Evolutionary conservation across 1,140 invertebrate species (phyloP).

Genomic region (Ditylenchus dipsaci): DNA sequence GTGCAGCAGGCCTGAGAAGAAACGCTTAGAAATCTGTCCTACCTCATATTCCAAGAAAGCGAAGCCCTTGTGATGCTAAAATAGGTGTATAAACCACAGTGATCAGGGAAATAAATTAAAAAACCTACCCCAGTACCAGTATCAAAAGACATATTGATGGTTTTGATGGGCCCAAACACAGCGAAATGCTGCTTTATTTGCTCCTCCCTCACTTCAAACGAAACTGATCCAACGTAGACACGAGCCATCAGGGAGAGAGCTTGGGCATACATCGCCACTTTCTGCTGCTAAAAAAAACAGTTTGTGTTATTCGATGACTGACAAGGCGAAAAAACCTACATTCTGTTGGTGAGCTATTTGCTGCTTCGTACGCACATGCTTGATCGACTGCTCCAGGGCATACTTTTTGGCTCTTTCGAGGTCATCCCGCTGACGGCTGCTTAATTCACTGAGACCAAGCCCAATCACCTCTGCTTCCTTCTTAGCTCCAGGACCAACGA

Average conservation of each 20-base stretch:
- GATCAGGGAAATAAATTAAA: not conserved
- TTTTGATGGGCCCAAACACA: slow-evolving; percentile 97
- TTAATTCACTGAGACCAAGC: slow-evolving; percentile 66
- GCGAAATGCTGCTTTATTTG: slow-evolving; percentile 92
- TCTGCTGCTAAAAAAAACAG: slow-evolving; percentile 61
- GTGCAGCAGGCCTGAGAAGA: too few species aligned
- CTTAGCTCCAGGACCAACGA: slow-evolving; percentile 68
- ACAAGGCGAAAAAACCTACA: slow-evolving; percentile 46
- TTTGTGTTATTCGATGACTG: not conserved
- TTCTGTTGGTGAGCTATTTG: slow-evolving; percentile 92
- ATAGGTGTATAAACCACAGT: slow-evolving; percentile 13
- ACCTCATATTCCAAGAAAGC: slow-evolving; percentile 99
- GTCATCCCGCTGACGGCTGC: slow-evolving; percentile 76
- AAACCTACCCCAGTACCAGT: slow-evolving; percentile 71
- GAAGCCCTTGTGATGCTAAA: slow-evolving; percentile 95
- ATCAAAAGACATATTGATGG: slow-evolving; percentile 99
- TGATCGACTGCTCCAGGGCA: slow-evolving; percentile 98
- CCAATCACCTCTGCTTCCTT: slow-evolving; percentile 66
- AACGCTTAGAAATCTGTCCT: too few species aligned
- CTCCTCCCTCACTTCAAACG: slow-evolving; percentile 97
- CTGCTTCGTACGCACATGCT: slow-evolving; percentile 96
- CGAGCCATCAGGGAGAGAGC: slow-evolving; percentile 66
- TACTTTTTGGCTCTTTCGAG: slow-evolving; percentile 94
- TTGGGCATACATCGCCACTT: slow-evolving; percentile 63
- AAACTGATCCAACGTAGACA: slow-evolving; percentile 98